These are phyloP conservation scores for Platorchestia sp. DNA, from an alignment of 1,140 invertebrate species.

Conservation along the genomic window DNA sequence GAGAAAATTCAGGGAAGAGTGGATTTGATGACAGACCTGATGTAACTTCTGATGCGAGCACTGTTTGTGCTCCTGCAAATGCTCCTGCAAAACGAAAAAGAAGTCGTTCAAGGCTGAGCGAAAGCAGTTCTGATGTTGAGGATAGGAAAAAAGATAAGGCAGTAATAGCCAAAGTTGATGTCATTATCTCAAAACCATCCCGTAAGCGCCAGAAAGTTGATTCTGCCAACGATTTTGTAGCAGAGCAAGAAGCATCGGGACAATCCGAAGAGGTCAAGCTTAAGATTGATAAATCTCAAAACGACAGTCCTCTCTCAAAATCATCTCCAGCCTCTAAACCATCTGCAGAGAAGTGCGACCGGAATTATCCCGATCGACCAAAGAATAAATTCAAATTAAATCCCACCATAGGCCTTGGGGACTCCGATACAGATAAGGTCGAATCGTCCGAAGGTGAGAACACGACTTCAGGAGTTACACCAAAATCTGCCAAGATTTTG, in stretches of 20 bases:
- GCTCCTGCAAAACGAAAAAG: neutral
- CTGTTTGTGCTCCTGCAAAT: neutral
- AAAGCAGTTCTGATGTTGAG: slow-evolving; percentile 23
- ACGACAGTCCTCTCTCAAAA: neutral
- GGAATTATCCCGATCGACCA: neutral
- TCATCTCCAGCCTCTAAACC: neutral
- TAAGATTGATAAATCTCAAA: neutral
- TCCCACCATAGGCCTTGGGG: neutral
- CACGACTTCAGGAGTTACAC: neutral
- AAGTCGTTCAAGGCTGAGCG: slow-evolving; percentile 18
- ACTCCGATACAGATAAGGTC: neutral
- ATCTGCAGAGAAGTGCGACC: neutral
- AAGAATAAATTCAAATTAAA: neutral
- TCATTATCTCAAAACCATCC: neutral
- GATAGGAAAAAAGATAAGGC: neutral
- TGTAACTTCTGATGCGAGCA: neutral
- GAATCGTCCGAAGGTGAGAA: neutral
- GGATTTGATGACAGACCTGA: slow-evolving; percentile 53
- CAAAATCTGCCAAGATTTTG: neutral
- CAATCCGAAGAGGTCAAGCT: neutral
- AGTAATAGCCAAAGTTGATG: neutral
- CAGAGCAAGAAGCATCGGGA: neutral
- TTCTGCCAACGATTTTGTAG: neutral
- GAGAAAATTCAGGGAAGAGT: neutral
- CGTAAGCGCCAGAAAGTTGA: neutral